Evolutionary conservation across 1,140 invertebrate species (phyloP).

Genomic region (Dendrolimus punctatus): DNA sequence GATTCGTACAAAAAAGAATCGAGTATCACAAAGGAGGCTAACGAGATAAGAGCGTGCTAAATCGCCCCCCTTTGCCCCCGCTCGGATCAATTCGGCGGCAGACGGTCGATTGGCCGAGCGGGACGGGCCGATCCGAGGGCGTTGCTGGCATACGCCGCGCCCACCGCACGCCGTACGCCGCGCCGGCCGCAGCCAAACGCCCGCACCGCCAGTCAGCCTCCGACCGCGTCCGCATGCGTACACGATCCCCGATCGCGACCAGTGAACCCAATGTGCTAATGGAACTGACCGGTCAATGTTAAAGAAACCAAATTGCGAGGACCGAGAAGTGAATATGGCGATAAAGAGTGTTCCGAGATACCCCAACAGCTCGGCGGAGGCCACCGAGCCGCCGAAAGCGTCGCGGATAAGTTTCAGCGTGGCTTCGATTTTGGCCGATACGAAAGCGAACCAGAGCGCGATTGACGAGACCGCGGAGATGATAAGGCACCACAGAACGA

Average conservation of each 20-base stretch:
- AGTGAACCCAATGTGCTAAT: constrained; percentile 59
- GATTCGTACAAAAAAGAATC: constrained; percentile 68
- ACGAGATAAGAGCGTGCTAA: constrained; percentile 72
- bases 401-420: constrained; percentile 80
- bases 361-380: constrained; percentile 68
- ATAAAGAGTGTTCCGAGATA: constrained; percentile 69
- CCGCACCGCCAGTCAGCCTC: constrained; percentile 51
- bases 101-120: constrained; percentile 62
- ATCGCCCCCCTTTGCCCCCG: constrained; percentile 56
- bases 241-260: constrained; percentile 56
- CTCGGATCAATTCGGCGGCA: constrained; percentile 56
- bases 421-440: constrained; percentile 78
- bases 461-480: constrained; percentile 57
- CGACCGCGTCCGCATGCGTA: constrained; percentile 66
- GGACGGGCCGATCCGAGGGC: constrained; percentile 35
- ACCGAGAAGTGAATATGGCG: constrained; percentile 71
- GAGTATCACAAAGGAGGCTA: constrained; percentile 70
- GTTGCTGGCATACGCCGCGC: constrained; percentile 27
- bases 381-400: constrained; percentile 71
- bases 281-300: constrained; percentile 67
- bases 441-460: constrained; percentile 61
- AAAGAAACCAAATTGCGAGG: constrained; percentile 64
- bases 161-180: constrained; percentile 12
- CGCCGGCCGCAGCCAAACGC: constrained; percentile 25
- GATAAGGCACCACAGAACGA: constrained; percentile 60